Conservation (phyloP, 1,140 invertebrate genomes). For the Lasioglossum baleicum region DNA sequence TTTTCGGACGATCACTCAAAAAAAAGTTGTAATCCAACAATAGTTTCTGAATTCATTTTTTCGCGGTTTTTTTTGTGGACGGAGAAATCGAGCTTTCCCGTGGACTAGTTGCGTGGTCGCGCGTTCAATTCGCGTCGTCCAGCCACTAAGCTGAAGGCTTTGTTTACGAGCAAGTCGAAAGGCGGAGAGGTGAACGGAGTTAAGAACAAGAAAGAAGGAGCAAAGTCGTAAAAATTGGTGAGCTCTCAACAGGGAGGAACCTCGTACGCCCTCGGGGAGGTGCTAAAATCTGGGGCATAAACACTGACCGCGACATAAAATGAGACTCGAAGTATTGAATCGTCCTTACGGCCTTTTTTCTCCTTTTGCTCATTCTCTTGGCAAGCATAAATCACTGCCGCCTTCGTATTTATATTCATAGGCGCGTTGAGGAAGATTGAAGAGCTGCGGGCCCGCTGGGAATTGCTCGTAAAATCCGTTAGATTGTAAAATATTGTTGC, state of each 20-base stretch:
- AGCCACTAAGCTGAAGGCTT: conserved; percentile 19
- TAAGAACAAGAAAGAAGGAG: conserved; percentile 23
- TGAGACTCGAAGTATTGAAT: conserved; percentile 68
- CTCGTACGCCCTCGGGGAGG: conserved; percentile 65
- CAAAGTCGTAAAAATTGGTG: conserved; percentile 70
- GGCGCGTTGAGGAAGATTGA: conserved; percentile 75
- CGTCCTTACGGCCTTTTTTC: conserved; percentile 48
- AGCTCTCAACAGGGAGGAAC: conserved; percentile 66
- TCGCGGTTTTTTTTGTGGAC: neutral
- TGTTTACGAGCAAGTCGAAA: neutral
- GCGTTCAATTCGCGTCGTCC: neutral
- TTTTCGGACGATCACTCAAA: no score
- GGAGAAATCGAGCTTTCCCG: no score
- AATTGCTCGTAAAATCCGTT: conserved; percentile 72
- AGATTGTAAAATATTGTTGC: conserved; percentile 75
- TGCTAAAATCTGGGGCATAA: conserved; percentile 74
- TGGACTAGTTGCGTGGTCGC: neutral
- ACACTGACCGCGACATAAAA: conserved; percentile 76
- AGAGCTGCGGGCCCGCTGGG: conserved; percentile 67
- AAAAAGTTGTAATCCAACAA: neutral
- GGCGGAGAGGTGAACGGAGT: neutral
- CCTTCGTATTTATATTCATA: conserved; percentile 76
- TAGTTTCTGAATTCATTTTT: neutral
- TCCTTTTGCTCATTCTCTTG: conserved; percentile 30
- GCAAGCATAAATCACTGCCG: conserved; percentile 73